Conservation (phyloP, 2,888 invertebrate genomes). For the Microchrysa polita region DNA sequence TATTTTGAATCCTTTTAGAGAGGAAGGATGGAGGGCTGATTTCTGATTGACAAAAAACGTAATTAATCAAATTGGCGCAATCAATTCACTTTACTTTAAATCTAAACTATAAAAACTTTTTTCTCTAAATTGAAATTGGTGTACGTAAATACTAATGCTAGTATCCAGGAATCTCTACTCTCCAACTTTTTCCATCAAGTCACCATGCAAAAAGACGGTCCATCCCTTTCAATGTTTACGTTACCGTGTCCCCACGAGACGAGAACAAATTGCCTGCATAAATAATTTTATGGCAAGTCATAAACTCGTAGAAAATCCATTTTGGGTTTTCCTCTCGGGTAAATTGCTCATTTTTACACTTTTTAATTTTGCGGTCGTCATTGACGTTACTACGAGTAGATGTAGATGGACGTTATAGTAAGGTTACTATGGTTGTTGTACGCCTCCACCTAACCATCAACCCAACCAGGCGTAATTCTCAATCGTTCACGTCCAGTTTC, state of each 20-base stretch:
- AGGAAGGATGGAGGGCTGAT: too few relatives aligned
- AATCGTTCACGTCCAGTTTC: too few relatives aligned
- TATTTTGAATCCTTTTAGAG: too few relatives aligned
- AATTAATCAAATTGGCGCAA: too few relatives aligned
- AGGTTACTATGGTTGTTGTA: not conserved
- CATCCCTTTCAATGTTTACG: slow-evolving; percentile 19
- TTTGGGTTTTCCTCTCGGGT: slow-evolving; percentile 1
- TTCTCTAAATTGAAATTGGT: too few relatives aligned
- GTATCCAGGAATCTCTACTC: too few relatives aligned
- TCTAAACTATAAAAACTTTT: too few relatives aligned
- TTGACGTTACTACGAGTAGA: too few relatives aligned
- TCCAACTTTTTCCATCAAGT: too few relatives aligned
- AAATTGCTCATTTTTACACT: slow-evolving; percentile 27
- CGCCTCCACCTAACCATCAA: not conserved
- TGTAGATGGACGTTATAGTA: not conserved
- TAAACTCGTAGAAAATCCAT: slow-evolving; percentile 26
- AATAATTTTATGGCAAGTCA: slow-evolving; percentile 37
- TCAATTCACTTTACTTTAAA: too few relatives aligned
- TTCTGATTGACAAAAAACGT: too few relatives aligned
- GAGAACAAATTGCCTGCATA: slow-evolving; percentile 33
- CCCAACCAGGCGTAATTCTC: not conserved
- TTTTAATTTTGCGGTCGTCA: slow-evolving; percentile 14
- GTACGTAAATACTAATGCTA: too few relatives aligned
- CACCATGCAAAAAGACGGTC: not conserved
- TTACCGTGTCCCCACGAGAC: slow-evolving; percentile 3